These are phyloP conservation scores for Pseudolaguvia tuberculata DNA, from an alignment of 2,113 vertebrate species.

Conservation along the genomic window DNA sequence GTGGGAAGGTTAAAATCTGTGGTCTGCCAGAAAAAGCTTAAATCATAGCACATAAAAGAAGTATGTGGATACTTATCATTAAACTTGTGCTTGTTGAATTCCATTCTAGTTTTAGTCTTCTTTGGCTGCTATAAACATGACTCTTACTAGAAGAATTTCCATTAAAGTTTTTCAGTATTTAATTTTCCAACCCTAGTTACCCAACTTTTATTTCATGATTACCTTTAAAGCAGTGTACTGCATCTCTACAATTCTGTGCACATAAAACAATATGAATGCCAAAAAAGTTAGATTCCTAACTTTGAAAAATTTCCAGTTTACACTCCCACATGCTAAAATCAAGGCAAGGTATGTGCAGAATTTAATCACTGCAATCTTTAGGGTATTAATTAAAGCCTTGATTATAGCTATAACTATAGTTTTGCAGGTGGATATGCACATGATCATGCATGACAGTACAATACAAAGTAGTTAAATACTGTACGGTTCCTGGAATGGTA, in stretches of 20 bases:
- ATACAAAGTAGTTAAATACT: too few species aligned
- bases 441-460: constrained; percentile 14
- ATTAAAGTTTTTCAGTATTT: background rate
- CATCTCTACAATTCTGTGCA: background rate
- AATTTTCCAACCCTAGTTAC: background rate
- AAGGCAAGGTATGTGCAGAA: constrained; percentile 7
- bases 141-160: background rate
- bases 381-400: constrained; percentile 35
- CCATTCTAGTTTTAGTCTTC: background rate
- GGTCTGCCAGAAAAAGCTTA: background rate
- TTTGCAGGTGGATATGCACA: constrained; percentile 24
- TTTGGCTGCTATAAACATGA: background rate
- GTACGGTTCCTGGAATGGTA: too few species aligned
- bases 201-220: background rate
- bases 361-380: constrained; percentile 6
- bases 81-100: background rate
- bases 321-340: constrained; percentile 13
- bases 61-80: background rate
- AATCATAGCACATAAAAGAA: background rate
- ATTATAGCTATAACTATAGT: constrained; percentile 41
- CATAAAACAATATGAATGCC: too few species aligned
- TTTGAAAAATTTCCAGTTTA: constrained; percentile 6
- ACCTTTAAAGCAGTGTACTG: background rate
- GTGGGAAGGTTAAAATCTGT: background rate
- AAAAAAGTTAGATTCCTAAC: background rate